A percentile compares a stretch with the other conserved stretches of the same genome.
Conservation (phyloP, 2,888 invertebrate genomes). For the Oegoconia quadripuncta region DNA sequence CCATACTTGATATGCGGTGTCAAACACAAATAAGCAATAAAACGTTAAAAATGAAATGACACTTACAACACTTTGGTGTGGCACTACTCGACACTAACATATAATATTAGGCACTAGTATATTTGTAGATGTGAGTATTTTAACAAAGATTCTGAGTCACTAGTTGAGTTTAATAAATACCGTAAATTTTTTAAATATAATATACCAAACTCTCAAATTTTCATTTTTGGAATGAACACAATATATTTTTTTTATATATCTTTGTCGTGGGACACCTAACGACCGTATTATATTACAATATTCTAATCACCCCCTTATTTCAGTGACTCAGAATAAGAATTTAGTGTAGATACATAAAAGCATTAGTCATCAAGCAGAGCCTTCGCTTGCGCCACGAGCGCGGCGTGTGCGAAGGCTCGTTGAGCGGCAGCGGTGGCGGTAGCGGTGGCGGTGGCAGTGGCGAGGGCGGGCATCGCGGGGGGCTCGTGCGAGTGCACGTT, state of each 20-base stretch:
- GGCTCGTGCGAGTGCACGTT: constrained; percentile 72
- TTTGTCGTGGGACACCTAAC: not conserved
- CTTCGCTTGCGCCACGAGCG: constrained; percentile 49
- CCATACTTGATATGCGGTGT: no score
- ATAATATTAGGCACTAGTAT: no score
- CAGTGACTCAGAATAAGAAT: not conserved
- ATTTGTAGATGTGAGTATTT: no score
- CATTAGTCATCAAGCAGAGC: constrained; percentile 53
- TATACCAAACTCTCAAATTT: no score
- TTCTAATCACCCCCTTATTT: not conserved
- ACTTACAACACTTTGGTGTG: no score
- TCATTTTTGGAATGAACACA: no score
- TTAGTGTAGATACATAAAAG: not conserved
- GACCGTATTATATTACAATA: not conserved
- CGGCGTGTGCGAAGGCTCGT: constrained; percentile 33
- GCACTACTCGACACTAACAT: no score
- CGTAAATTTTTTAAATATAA: no score
- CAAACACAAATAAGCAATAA: no score
- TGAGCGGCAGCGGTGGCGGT: constrained; percentile 34
- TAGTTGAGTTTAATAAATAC: no score
- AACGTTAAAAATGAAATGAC: no score
- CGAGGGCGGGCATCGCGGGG: constrained; percentile 36
- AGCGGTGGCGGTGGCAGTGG: constrained; percentile 34
- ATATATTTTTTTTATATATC: not conserved
- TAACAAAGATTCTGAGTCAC: no score